phyloP scores from a whole-genome alignment of 2,888 invertebrate species.

The Diloba caeruleocephala region DNA sequence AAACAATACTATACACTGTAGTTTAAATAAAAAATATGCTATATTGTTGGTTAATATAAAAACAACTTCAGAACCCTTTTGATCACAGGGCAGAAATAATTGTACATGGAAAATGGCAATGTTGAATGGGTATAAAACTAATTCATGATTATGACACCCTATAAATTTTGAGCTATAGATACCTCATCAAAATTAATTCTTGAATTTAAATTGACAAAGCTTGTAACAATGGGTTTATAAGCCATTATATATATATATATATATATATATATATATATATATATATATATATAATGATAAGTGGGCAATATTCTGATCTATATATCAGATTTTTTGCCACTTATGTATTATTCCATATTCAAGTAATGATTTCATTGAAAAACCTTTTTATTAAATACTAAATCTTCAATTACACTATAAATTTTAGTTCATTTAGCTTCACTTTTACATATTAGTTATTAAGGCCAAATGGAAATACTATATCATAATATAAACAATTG shows the following conservation, averaged over 20 bases:
- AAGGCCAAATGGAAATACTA: conserved; percentile 40
- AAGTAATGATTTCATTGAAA: not conserved
- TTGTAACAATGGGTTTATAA: conserved; percentile 4
- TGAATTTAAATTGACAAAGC: not conserved
- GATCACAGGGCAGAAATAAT: not conserved
- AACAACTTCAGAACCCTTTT: not conserved
- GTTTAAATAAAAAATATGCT: no score
- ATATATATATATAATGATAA: no score
- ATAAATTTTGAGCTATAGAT: not conserved
- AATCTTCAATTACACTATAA: conserved; percentile 12
- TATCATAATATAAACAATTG: conserved; percentile 2
- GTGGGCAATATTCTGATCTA: conserved; percentile 13
- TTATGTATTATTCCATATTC: conserved; percentile 5
- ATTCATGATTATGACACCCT: not conserved
- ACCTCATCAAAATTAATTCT: not conserved
- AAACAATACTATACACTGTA: no score
- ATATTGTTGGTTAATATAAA: no score
- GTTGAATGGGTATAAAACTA: not conserved
- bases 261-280: no score
- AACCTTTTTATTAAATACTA: conserved; percentile 6
- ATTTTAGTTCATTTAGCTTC: conserved; percentile 27
- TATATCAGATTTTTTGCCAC: conserved; percentile 46
- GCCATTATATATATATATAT: conserved; percentile 2
- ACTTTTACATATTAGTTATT: conserved; percentile 35
- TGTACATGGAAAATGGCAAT: not conserved